A percentile compares a stretch with the other conserved stretches of the same genome.
These are phyloP conservation scores for Mystacides longicornis DNA, from an alignment of 2,888 invertebrate genomes.

Conservation along the genomic window DNA sequence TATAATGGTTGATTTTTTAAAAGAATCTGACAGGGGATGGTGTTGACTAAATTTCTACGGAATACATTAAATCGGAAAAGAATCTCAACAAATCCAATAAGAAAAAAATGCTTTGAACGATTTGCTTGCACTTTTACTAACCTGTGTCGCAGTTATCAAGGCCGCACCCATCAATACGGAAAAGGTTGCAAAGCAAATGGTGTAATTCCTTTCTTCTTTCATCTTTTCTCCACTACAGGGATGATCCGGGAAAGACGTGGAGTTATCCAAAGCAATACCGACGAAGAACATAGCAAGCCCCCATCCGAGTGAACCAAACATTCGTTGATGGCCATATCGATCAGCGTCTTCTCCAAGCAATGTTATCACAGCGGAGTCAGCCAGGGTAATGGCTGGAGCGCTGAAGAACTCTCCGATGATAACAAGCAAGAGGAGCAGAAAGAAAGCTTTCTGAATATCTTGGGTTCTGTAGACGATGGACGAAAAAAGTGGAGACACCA, in stretches of 20 bases:
- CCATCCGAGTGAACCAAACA: conserved; percentile 98
- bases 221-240: conserved; percentile 77
- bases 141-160: conserved; percentile 84
- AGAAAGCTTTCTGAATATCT: conserved; percentile 94
- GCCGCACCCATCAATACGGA: conserved; percentile 95
- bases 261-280: conserved; percentile 92
- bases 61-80: no score
- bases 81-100: no score
- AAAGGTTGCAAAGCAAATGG: conserved; percentile 97
- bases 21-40: no score
- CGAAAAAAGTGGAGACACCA: conserved; percentile 87
- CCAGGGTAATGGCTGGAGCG: conserved; percentile 91
- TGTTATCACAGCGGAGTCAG: conserved; percentile 86
- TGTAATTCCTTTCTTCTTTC: conserved; percentile 90
- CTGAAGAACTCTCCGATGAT: conserved; percentile 97
- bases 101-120: no score
- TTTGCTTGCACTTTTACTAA: neutral
- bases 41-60: no score
- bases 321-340: conserved; percentile 91
- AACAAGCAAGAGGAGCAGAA: conserved; percentile 84
- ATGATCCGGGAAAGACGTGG: conserved; percentile 89
- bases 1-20: no score
- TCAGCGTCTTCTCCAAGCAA: conserved; percentile 83
- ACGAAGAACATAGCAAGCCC: conserved; percentile 98
- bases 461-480: conserved; percentile 83